phyloP scores from a whole-genome alignment of 1,140 invertebrate genomes.

The Brachionus paranguensis region DNA sequence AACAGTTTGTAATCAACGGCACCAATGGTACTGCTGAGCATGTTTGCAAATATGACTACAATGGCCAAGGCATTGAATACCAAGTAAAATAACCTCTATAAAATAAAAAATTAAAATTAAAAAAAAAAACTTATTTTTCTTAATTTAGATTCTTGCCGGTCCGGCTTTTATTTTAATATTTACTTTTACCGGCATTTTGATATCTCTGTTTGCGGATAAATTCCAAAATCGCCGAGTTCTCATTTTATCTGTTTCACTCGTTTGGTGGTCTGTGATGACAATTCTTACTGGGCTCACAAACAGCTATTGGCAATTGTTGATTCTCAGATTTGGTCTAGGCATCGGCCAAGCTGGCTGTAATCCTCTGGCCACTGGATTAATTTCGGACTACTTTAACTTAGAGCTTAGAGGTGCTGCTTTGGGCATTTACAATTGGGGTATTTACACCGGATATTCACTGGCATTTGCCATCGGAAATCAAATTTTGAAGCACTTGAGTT shows the following conservation, averaged over 20 bases:
- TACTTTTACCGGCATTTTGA: slow-evolving; percentile 73
- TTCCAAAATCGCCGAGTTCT: slow-evolving; percentile 58
- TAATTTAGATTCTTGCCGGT: slow-evolving; percentile 67
- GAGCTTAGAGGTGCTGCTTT: slow-evolving; percentile 76
- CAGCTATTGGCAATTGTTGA: slow-evolving; percentile 81
- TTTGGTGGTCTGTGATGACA: slow-evolving; percentile 74
- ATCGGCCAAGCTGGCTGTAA: slow-evolving; percentile 79
- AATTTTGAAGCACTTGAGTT: slow-evolving; percentile 56
- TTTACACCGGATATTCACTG: slow-evolving; percentile 85
- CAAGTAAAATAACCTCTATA: slow-evolving; percentile 56
- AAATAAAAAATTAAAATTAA: not conserved
- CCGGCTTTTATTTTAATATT: slow-evolving; percentile 84
- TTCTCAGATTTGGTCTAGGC: slow-evolving; percentile 77
- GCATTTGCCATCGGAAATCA: slow-evolving; percentile 84
- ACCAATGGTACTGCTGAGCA: slow-evolving; percentile 55
- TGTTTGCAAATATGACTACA: slow-evolving; percentile 84
- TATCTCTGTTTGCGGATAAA: slow-evolving; percentile 70
- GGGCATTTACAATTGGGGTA: slow-evolving; percentile 90
- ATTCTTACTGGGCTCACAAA: slow-evolving; percentile 72
- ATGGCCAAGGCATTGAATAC: slow-evolving; percentile 81
- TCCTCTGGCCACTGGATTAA: slow-evolving; percentile 75
- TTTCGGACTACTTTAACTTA: slow-evolving; percentile 64
- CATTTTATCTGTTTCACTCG: slow-evolving; percentile 68
- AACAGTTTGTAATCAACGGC: slow-evolving; percentile 49
- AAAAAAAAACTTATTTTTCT: not conserved